Evolutionary conservation across 2,888 invertebrate species (phyloP).

Genomic region (Apamea epomidion): DNA sequence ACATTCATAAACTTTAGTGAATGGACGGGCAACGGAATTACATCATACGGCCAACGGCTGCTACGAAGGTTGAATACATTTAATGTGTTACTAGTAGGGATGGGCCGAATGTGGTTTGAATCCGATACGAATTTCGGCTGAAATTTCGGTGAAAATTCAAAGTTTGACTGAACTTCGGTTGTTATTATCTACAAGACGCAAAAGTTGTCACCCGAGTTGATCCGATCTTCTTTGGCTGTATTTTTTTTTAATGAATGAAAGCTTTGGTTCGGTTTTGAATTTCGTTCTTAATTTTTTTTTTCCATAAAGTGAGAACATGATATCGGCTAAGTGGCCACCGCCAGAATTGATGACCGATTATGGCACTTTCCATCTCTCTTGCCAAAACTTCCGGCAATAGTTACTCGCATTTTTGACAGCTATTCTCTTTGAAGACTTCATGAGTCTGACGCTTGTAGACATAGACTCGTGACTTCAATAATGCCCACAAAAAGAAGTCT

Average conservation of each 20-base stretch:
- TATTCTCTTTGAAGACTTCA: too few relatives aligned
- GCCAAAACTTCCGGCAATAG: too few relatives aligned
- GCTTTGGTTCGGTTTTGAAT: neutral
- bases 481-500: too few relatives aligned
- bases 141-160: neutral
- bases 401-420: too few relatives aligned
- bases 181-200: neutral
- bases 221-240: neutral
- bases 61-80: slow-evolving; percentile 27
- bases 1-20: slow-evolving; percentile 63
- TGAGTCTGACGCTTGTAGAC: too few relatives aligned
- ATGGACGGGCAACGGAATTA: slow-evolving; percentile 47
- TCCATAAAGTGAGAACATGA: too few relatives aligned
- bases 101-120: neutral
- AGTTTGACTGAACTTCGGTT: neutral
- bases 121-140: neutral
- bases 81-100: slow-evolving; percentile 3
- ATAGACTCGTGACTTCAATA: too few relatives aligned
- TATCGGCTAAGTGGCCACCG: too few relatives aligned
- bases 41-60: slow-evolving; percentile 26
- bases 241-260: neutral
- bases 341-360: too few relatives aligned
- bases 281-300: neutral
- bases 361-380: too few relatives aligned
- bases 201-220: neutral